Evolutionary conservation across 2,888 invertebrate genomes (phyloP).

Genomic region (Cryptocephalus primarius): DNA sequence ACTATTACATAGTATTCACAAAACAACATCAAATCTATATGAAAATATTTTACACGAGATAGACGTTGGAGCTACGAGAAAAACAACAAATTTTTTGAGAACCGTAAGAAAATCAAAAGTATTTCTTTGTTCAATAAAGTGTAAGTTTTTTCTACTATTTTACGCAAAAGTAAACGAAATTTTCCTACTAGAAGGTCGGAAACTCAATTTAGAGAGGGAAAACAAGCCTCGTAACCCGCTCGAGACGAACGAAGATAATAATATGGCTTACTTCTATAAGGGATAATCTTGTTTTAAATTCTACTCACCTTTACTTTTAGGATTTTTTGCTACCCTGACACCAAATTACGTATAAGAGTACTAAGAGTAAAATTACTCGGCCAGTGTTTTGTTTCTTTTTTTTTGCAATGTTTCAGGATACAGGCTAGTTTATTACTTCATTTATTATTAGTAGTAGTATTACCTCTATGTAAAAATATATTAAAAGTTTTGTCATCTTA

Average conservation of each 20-base stretch:
- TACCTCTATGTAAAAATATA: conserved; percentile 23
- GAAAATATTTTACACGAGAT: conserved; percentile 32
- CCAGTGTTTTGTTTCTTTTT: conserved; percentile 24
- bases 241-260: neutral
- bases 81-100: neutral
- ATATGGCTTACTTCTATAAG: neutral
- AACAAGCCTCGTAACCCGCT: too few relatives aligned
- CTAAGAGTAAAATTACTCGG: conserved; percentile 48
- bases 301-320: conserved; percentile 28
- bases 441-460: conserved; percentile 6
- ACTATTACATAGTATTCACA: conserved; percentile 28
- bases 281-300: too few relatives aligned
- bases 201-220: too few relatives aligned
- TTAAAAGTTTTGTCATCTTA: conserved; percentile 16
- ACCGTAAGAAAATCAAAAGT: too few relatives aligned
- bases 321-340: conserved; percentile 62
- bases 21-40: conserved; percentile 32
- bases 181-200: too few relatives aligned
- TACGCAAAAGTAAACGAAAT: too few relatives aligned
- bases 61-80: conserved; percentile 17
- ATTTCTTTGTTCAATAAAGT: too few relatives aligned
- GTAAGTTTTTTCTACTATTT: too few relatives aligned
- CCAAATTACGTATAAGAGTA: conserved; percentile 81
- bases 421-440: neutral
- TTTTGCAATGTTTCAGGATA: neutral